Evolutionary conservation across 1,140 invertebrate species (phyloP).

Genomic region (Prorops nasuta): DNA sequence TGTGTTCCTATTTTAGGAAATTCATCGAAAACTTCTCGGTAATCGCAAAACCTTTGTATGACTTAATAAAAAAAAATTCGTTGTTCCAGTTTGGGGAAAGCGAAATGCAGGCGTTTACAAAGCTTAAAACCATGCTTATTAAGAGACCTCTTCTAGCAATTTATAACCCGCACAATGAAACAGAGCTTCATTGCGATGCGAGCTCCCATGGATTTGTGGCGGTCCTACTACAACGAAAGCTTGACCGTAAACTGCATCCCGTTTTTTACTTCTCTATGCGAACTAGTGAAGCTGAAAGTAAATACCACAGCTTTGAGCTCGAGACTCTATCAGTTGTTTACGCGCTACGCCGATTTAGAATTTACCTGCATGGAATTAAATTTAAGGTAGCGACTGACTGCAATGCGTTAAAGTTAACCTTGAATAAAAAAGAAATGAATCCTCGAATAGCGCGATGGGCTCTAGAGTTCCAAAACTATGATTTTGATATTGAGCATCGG

Average conservation of each 20-base stretch:
- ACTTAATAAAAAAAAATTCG: background rate
- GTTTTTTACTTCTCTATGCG: constrained; percentile 8
- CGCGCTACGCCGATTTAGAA: constrained; percentile 7
- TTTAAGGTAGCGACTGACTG: constrained; percentile 2
- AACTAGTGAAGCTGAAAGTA: background rate
- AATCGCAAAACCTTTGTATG: constrained; percentile 2
- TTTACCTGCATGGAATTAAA: background rate
- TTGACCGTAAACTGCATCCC: background rate
- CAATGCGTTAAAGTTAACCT: background rate
- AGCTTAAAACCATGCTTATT: background rate
- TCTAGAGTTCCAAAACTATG: background rate
- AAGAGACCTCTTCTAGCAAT: background rate
- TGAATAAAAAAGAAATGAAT: constrained; percentile 7
- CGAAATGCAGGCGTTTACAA: background rate
- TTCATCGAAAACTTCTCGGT: background rate
- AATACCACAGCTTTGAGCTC: background rate
- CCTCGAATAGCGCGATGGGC: background rate
- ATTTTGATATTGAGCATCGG: background rate
- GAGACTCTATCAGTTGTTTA: background rate
- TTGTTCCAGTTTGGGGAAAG: background rate
- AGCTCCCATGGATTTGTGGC: background rate
- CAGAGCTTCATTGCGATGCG: constrained; percentile 10
- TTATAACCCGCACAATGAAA: constrained; percentile 2
- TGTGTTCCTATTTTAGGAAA: constrained; percentile 1
- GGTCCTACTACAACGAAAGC: constrained; percentile 2